Evolutionary conservation across 2,797 vertebrate genomes (phyloP).

Genomic region (Sparus aurata): DNA sequence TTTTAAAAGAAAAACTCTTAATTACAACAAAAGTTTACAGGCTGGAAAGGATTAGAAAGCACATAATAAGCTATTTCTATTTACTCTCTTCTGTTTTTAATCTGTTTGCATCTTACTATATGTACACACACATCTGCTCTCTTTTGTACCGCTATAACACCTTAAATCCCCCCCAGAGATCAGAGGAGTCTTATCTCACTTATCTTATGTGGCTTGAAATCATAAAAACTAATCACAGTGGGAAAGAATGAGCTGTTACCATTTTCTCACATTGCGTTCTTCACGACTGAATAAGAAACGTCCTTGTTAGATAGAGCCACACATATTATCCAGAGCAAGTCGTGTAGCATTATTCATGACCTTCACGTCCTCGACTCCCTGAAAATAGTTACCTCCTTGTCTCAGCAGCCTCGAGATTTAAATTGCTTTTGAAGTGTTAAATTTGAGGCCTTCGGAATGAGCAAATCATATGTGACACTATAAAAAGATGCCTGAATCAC

Average conservation of each 20-base stretch:
- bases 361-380: slow-evolving; percentile 15
- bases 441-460: slow-evolving; percentile 34
- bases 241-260: background rate
- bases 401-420: slow-evolving; percentile 45
- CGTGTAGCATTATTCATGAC: slow-evolving; percentile 1
- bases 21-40: too few relatives aligned
- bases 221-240: too few relatives aligned
- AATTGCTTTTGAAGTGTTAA: slow-evolving; percentile 58
- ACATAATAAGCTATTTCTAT: too few relatives aligned
- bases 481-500: slow-evolving; percentile 43
- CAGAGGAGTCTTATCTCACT: too few relatives aligned
- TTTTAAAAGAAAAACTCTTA: too few relatives aligned
- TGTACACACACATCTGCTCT: too few relatives aligned
- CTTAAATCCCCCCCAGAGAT: too few relatives aligned
- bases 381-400: slow-evolving; percentile 33
- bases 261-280: background rate
- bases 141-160: too few relatives aligned
- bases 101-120: too few relatives aligned
- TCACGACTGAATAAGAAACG: background rate
- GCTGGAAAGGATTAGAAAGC: too few relatives aligned
- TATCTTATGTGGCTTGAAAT: too few relatives aligned
- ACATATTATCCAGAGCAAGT: background rate
- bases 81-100: too few relatives aligned
- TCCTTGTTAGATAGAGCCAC: background rate
- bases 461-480: slow-evolving; percentile 33